These are phyloP conservation scores for Liopterus haemorrhoidalis DNA, from an alignment of 2,888 invertebrate species.

Conservation along the genomic window DNA sequence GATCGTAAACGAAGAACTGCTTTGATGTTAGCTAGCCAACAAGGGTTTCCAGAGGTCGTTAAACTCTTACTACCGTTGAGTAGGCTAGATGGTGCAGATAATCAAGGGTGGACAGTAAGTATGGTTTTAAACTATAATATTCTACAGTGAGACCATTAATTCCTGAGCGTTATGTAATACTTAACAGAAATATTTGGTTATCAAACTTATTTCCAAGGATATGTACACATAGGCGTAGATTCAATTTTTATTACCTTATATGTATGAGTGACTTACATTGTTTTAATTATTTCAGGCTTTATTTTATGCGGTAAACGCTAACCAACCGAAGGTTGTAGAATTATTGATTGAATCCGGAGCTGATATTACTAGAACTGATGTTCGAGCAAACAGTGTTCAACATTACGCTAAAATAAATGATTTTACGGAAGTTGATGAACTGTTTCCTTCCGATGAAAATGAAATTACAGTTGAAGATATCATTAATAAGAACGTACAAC, in stretches of 20 bases:
- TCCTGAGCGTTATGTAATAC: too few species aligned
- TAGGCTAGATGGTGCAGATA: conserved; percentile 54
- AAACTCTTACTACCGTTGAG: conserved; percentile 50
- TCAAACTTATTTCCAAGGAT: conserved; percentile 1
- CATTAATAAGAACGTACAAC: conserved; percentile 24
- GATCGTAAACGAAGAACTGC: conserved; percentile 58
- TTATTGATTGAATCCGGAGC: conserved; percentile 52
- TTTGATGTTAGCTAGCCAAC: conserved; percentile 57
- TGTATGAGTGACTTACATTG: too few species aligned
- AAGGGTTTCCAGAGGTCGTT: conserved; percentile 51
- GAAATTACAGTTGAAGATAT: conserved; percentile 28
- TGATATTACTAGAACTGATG: conserved; percentile 49
- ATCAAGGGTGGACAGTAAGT: conserved; percentile 58
- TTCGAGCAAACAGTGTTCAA: conserved; percentile 47
- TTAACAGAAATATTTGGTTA: too few species aligned
- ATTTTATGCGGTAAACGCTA: conserved; percentile 57
- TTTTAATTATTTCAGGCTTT: conserved; percentile 49
- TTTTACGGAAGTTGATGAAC: conserved; percentile 46
- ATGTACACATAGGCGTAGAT: neutral
- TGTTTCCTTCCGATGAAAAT: conserved; percentile 45
- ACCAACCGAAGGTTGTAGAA: conserved; percentile 51
- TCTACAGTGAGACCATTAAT: too few species aligned
- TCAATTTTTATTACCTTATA: conserved; percentile 4
- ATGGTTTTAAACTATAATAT: conserved; percentile 17
- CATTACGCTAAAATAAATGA: conserved; percentile 54